Percentiles rank a stretch among this genome's conserved stretches.
Conservation (phyloP, 2,113 vertebrate genomes). For the Pelecanus crispus region DNA sequence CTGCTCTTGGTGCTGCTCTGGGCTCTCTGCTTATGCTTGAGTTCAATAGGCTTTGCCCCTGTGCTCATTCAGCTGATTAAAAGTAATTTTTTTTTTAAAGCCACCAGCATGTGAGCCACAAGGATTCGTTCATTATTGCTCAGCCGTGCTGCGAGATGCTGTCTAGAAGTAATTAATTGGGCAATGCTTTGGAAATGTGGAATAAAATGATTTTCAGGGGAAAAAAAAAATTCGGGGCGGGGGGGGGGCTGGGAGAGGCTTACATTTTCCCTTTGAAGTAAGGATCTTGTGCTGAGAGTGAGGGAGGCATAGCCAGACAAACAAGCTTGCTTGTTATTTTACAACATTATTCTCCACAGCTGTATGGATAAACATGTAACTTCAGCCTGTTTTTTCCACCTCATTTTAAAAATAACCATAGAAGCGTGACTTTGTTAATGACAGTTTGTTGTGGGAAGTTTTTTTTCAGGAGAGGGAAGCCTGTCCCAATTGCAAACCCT, state of each 20-base stretch:
- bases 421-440: not conserved
- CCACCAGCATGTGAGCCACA: slow-evolving; percentile 69
- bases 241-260: not conserved
- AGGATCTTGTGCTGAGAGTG: not conserved
- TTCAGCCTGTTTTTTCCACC: not conserved
- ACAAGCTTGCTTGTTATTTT: slow-evolving; percentile 15
- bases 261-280: slow-evolving; percentile 41
- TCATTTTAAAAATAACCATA: not conserved
- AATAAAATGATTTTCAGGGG: slow-evolving; percentile 60
- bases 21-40: not conserved
- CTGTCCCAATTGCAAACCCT: not conserved
- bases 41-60: slow-evolving; percentile 69
- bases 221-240: slow-evolving; percentile 49
- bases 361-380: not conserved
- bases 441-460: not conserved
- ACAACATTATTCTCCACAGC: not conserved
- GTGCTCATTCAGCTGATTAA: slow-evolving; percentile 74
- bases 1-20: slow-evolving; percentile 37
- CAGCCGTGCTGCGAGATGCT: slow-evolving; percentile 67
- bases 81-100: slow-evolving; percentile 62
- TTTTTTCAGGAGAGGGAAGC: not conserved
- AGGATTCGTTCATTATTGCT: slow-evolving; percentile 72
- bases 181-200: slow-evolving; percentile 62
- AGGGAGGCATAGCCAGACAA: slow-evolving; percentile 4
- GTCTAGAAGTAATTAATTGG: slow-evolving; percentile 71